phyloP scores from a whole-genome alignment of 1,140 invertebrate genomes.

The Spodoptera frugiperda region DNA sequence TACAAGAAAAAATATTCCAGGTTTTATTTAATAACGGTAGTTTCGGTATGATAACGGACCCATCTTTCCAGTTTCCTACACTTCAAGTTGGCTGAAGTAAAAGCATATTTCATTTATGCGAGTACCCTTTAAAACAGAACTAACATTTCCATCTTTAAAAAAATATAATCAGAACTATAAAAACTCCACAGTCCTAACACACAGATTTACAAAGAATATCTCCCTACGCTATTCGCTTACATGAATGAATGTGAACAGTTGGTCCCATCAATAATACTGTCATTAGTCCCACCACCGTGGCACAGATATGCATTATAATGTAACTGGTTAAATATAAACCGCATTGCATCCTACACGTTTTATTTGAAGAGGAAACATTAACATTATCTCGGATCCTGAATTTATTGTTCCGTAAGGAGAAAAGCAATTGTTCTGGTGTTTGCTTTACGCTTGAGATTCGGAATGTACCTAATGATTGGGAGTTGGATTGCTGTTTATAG shows the following conservation, averaged over 20 bases:
- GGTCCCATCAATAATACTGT: slow-evolving; percentile 42
- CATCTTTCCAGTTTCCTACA: no score
- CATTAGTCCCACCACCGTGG: slow-evolving; percentile 30
- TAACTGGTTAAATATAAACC: slow-evolving; percentile 15
- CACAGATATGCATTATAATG: slow-evolving; percentile 43
- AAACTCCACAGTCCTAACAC: neutral
- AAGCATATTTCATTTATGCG: no score
- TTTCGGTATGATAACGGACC: no score
- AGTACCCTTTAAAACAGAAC: no score
- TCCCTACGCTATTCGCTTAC: neutral
- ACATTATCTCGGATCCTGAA: slow-evolving; percentile 9
- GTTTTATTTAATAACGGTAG: no score
- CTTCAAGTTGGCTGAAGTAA: no score
- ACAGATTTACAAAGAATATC: neutral
- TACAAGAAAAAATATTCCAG: neutral
- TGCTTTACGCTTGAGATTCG: neutral
- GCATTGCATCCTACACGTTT: neutral
- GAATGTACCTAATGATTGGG: neutral
- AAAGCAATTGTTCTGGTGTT: neutral
- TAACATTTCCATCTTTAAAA: no score
- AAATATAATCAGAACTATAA: no score
- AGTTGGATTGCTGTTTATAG: no score
- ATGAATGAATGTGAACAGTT: slow-evolving; percentile 47
- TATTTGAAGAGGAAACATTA: slow-evolving; percentile 30
- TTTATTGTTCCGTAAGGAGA: slow-evolving; percentile 10